Percentiles rank a stretch among this genome's conserved stretches.
These are phyloP conservation scores for Gryon sp. DNA, from an alignment of 1,140 invertebrate species.

Conservation along the genomic window DNA sequence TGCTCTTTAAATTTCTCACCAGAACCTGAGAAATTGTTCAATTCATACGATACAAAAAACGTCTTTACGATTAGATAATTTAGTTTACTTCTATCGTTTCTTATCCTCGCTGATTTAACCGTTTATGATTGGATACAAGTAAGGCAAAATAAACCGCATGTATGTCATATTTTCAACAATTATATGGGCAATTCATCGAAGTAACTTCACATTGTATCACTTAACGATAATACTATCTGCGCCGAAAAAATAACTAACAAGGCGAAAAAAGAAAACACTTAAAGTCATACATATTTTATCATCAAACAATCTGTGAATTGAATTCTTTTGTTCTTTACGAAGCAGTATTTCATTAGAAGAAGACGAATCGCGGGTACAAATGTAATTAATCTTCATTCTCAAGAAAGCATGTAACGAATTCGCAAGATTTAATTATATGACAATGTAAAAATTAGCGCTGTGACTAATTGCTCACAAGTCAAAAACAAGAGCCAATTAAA, in stretches of 20 bases:
- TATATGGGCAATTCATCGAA: constrained; percentile 15
- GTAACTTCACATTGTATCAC: constrained; percentile 1
- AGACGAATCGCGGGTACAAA: constrained; percentile 1
- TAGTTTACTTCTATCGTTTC: constrained; percentile 2
- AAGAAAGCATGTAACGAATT: constrained; percentile 43
- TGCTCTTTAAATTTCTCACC: constrained; percentile 3
- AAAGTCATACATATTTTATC: constrained; percentile 3
- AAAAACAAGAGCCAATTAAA: constrained; percentile 41
- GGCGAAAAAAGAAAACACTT: neutral
- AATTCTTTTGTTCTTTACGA: constrained; percentile 11
- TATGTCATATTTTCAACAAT: neutral
- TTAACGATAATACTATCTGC: neutral
- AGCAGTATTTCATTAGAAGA: constrained; percentile 22
- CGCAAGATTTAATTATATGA: constrained; percentile 43
- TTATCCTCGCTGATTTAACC: constrained; percentile 14
- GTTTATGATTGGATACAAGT: constrained; percentile 6
- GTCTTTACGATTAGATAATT: constrained; percentile 34
- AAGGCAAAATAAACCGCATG: constrained; percentile 5
- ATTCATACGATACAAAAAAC: constrained; percentile 31
- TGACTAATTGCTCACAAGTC: constrained; percentile 33
- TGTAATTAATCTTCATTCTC: constrained; percentile 37
- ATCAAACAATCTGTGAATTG: constrained; percentile 5
- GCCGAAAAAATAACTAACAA: too few species aligned
- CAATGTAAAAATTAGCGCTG: constrained; percentile 44
- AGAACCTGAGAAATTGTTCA: constrained; percentile 19